Evolutionary conservation across 1,140 invertebrate genomes (phyloP), one percentile per base, ranked within the genome.

Genomic region (Drosophila mayri): DNA sequence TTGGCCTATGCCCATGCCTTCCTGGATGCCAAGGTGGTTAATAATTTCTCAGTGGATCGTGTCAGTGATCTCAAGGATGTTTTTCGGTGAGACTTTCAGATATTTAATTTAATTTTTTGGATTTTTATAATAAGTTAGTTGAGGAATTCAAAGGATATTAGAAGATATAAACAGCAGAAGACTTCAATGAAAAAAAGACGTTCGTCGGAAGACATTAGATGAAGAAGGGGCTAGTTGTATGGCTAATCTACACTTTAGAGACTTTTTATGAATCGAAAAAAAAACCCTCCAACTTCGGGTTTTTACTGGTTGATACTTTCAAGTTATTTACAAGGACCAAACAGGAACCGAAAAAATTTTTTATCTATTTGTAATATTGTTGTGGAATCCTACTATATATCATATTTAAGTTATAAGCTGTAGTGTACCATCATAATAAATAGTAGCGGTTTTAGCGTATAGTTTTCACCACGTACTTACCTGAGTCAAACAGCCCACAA

Each of bases 1-100:
- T 93, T 99, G 49, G 97, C 97, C 4, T 99, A 99, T 93, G 98
- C 98, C 1, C 95, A 95, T 81, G 97, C 96, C 6, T 99, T 99
- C 93, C 93, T 99, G 1, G 96, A 97, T 92, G 95, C 96, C 11
- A 94, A 95, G 30, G 90, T 95, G 7, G 91, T 93, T 10, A 94
- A 95, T 50, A 94, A 95, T 93, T 97, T 97, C 92, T 95, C 96
- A 0, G 94, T 96, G 62, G 96, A 98, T 61, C 96, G 96, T 93
- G 96, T 98, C 3, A 95, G 97, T 85, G 95, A 97, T 83, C 93
- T 98, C 0, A 98, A 97, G 91, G 95, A 97, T 91, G 95, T 97
- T 12, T 98, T 97, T 93, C 97, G 96, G 97, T 98, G 94, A 20
- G 49, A n/a, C 0, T n/a, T 60, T 11, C 30, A 28, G 86, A 79